phyloP scores from a whole-genome alignment of 2,888 invertebrate genomes.

The Macrosiphum euphorbiae region DNA sequence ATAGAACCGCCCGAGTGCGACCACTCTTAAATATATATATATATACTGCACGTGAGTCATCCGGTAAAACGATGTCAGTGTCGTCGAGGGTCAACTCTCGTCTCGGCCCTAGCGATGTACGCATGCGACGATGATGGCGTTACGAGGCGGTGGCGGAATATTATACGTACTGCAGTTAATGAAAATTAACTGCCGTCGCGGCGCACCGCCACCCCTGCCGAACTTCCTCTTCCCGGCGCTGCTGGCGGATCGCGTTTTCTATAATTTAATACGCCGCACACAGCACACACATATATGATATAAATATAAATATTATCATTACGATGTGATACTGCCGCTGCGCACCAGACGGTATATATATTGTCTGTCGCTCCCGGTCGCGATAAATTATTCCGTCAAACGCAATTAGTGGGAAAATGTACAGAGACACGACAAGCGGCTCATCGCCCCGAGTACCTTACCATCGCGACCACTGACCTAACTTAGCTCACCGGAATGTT shows the following conservation, averaged over 20 bases:
- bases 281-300: not conserved
- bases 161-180: constrained; percentile 39
- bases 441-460: not conserved
- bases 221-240: not conserved
- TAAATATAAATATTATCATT: constrained; percentile 3
- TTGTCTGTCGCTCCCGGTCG: constrained; percentile 22
- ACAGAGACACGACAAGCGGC: constrained; percentile 18
- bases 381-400: constrained; percentile 59
- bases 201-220: not conserved
- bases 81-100: constrained; percentile 55
- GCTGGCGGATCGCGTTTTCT: constrained; percentile 32
- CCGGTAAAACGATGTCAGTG: constrained; percentile 54
- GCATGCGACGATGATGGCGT: not conserved
- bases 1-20: constrained; percentile 18
- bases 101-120: not conserved
- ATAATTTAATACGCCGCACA: not conserved
- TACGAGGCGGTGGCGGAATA: not conserved
- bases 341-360: constrained; percentile 16
- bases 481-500: not conserved
- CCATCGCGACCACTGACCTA: not conserved
- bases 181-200: constrained; percentile 56
- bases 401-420: constrained; percentile 42
- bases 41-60: constrained; percentile 40
- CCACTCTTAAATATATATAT: not conserved
- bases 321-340: not conserved